Evolutionary conservation across 92 coral and sea anemone species (phyloP), one percentile per base, ranked within the genome.

Genomic region (Heteractis magnifica): DNA sequence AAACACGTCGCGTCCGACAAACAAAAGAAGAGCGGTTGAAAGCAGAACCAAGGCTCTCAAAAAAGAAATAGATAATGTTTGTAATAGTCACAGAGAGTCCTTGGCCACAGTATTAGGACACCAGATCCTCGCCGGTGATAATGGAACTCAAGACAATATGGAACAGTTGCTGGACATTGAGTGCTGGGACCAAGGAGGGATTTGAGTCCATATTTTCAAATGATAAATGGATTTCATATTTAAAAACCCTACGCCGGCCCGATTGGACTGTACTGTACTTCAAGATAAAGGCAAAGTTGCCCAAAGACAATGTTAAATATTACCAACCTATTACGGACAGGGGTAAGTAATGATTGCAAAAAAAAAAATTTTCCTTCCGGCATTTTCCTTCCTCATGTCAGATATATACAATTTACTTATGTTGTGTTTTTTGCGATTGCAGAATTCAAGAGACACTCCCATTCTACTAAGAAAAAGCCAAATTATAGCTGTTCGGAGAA

Each of bases 221-320:
- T 26, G 86, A 55, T 0, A 65, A 80, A 68, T 76, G 82, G 81
- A 44, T 4, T 19, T 34, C 41, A 0, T 86, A 81, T 49, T 58
- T 80, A 10, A 77, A 80, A 52, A 58, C 52, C 4, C 77, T 81
- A 12, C 89, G 87, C 52, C 89, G 83, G 52, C 92, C 88, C 20
- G 90, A 90, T 77, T 86, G 89, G 92, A 86, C 76, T 26, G 83
- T 86, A 34, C 77, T 90, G 7, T 90, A 86, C 77, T 86, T 90
- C 64, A 90, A 90, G 52, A 52, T 86, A 13, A 77, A 83, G 20
- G 93, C 93, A 75, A 86, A 79, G 52, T 15, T 90, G 56, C 80
- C 90, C 2, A 88, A 86, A 83, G 48, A 90, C 83, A 6, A 23
- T 82, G 65, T 55, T 86, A 18, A 86, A 89, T 53, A 78, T 85